Conservation (phyloP, 1,140 invertebrate genomes). For the Polypedilum vanderplanki region DNA sequence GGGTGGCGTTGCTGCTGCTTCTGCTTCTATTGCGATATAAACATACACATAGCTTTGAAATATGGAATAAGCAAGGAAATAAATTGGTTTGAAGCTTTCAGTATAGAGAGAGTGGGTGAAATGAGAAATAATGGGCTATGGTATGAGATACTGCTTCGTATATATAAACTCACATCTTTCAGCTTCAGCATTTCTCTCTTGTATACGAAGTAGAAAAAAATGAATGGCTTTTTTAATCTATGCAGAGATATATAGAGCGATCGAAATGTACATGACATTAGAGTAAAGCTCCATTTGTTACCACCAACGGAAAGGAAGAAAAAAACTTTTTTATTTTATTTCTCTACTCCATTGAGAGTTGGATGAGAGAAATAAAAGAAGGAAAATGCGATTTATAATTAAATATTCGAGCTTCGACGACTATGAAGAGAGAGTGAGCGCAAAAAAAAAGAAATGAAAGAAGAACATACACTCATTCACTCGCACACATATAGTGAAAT, state of each 20-base stretch:
- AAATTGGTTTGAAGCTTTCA: slow-evolving; percentile 18
- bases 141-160: neutral
- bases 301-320: slow-evolving; percentile 3
- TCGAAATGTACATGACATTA: slow-evolving; percentile 18
- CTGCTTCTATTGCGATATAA: neutral
- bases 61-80: slow-evolving; percentile 12
- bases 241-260: slow-evolving; percentile 12
- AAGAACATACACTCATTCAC: slow-evolving; percentile 5
- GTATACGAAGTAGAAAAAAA: slow-evolving; percentile 2
- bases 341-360: neutral
- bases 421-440: neutral
- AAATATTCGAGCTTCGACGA: slow-evolving; percentile 28
- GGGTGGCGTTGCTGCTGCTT: neutral
- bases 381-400: slow-evolving; percentile 29
- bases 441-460: neutral
- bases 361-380: neutral
- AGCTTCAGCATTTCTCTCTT: neutral
- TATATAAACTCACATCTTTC: slow-evolving; percentile 5
- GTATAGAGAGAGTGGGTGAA: neutral
- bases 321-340: neutral
- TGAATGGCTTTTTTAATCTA: slow-evolving; percentile 13
- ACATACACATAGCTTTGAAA: neutral
- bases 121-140: neutral
- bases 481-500: neutral
- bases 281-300: slow-evolving; percentile 26